phyloP scores from a whole-genome alignment of 2,797 vertebrate genomes.

The Denticeps clupeoides region DNA sequence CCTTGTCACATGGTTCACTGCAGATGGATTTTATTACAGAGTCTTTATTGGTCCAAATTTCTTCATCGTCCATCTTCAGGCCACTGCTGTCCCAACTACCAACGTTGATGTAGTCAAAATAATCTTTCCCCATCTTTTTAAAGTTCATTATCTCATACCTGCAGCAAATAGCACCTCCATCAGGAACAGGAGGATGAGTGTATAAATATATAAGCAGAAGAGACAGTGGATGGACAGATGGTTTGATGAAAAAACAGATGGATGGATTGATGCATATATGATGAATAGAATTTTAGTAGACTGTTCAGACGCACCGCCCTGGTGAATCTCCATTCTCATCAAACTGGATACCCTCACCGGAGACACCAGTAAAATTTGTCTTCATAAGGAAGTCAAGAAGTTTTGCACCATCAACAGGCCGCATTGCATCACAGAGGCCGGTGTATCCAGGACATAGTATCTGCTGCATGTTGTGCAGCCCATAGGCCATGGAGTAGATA shows the following conservation, averaged over 20 bases:
- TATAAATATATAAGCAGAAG: no score
- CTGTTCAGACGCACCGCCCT: conserved; percentile 74
- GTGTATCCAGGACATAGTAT: conserved; percentile 76
- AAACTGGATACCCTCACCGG: conserved; percentile 86
- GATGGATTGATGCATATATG: no score
- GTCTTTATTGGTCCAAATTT: conserved; percentile 87
- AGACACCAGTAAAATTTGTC: conserved; percentile 92
- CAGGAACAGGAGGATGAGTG: no score
- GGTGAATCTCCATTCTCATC: conserved; percentile 94
- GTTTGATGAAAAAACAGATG: no score
- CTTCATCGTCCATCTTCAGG: conserved; percentile 87
- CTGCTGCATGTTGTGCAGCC: conserved; percentile 91
- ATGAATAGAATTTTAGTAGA: no score
- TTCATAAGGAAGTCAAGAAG: conserved; percentile 93
- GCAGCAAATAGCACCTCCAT: conserved; percentile 14
- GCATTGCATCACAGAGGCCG: conserved; percentile 91
- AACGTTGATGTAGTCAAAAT: conserved; percentile 90
- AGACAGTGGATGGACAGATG: no score
- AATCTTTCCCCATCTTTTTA: conserved; percentile 96
- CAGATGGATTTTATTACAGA: conserved; percentile 85
- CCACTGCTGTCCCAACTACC: conserved; percentile 96
- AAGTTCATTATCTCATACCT: conserved; percentile 99
- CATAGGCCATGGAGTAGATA: conserved; percentile 95
- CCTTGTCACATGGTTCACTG: conserved; percentile 93
- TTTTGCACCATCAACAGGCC: conserved; percentile 84